Conservation (phyloP, 2,888 invertebrate species). For the Alviniconcha strummeri region DNA sequence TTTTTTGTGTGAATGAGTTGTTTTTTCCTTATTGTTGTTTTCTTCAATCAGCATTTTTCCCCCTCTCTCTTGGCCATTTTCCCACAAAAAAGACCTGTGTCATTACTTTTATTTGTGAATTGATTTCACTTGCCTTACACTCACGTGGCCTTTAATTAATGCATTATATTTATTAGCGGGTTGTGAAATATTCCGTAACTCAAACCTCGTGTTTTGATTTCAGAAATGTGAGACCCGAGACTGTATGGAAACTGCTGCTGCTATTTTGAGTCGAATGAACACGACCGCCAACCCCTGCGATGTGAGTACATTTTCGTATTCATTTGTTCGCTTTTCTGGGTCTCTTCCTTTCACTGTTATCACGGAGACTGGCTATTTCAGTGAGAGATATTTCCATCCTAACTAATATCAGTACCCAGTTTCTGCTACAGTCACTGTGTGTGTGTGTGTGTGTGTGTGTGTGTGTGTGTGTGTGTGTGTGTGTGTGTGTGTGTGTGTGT, state of each 20-base stretch:
- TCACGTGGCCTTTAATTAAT: too few species aligned
- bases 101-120: too few species aligned
- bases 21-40: too few species aligned
- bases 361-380: too few species aligned
- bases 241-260: slow-evolving; percentile 32
- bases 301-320: slow-evolving; percentile 13
- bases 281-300: slow-evolving; percentile 23
- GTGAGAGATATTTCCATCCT: too few species aligned
- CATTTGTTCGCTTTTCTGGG: background rate
- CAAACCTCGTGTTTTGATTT: background rate
- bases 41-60: too few species aligned
- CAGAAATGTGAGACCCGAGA: slow-evolving; percentile 30
- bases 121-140: too few species aligned
- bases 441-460: background rate
- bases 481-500: background rate
- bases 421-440: background rate
- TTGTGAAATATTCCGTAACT: background rate
- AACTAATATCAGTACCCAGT: too few species aligned
- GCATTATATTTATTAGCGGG: background rate
- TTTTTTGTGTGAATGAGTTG: too few species aligned
- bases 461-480: background rate
- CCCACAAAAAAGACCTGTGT: too few species aligned
- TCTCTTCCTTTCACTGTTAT: background rate
- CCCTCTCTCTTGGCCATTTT: too few species aligned
- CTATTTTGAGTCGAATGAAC: slow-evolving; percentile 32